Percentiles rank a stretch among this genome's conserved stretches.
Evolutionary conservation across 2,888 invertebrate genomes (phyloP).

Genomic region (Folsomia manolachei): DNA sequence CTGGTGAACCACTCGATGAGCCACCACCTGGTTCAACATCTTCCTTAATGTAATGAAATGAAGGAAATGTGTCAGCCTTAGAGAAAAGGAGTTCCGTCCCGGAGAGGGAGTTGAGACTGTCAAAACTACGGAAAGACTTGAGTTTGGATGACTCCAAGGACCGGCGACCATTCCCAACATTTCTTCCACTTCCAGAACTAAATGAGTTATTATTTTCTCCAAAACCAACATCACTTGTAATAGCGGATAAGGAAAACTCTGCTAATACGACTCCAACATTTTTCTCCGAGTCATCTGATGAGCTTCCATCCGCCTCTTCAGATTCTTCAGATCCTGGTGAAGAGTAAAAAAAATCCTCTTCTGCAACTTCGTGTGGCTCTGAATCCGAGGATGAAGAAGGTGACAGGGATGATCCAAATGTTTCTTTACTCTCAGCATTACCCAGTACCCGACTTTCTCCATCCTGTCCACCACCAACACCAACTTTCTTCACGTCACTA

Average conservation of each 20-base stretch:
- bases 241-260: conserved; percentile 48
- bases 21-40: conserved; percentile 43
- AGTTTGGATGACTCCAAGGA: conserved; percentile 52
- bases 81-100: conserved; percentile 51
- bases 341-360: conserved; percentile 51
- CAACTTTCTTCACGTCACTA: background rate
- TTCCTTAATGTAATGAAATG: conserved; percentile 49
- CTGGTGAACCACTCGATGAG: conserved; percentile 20
- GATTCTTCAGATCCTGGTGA: conserved; percentile 40
- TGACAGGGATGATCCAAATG: conserved; percentile 43
- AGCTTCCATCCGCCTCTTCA: conserved; percentile 37
- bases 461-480: conserved; percentile 12
- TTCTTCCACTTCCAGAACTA: conserved; percentile 33
- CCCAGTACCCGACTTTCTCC: conserved; percentile 25
- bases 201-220: conserved; percentile 14
- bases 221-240: conserved; percentile 23
- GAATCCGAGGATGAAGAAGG: conserved; percentile 41
- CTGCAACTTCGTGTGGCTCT: conserved; percentile 48
- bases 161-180: too few species aligned
- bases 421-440: conserved; percentile 41
- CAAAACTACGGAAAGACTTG: conserved; percentile 58
- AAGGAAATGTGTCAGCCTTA: conserved; percentile 49
- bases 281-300: conserved; percentile 44
- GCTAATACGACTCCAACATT: conserved; percentile 49
- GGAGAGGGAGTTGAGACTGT: conserved; percentile 55